Evolutionary conservation across 1,140 invertebrate genomes (phyloP), one percentile per base, ranked within the genome.

Genomic region (Hetaerina americana): DNA sequence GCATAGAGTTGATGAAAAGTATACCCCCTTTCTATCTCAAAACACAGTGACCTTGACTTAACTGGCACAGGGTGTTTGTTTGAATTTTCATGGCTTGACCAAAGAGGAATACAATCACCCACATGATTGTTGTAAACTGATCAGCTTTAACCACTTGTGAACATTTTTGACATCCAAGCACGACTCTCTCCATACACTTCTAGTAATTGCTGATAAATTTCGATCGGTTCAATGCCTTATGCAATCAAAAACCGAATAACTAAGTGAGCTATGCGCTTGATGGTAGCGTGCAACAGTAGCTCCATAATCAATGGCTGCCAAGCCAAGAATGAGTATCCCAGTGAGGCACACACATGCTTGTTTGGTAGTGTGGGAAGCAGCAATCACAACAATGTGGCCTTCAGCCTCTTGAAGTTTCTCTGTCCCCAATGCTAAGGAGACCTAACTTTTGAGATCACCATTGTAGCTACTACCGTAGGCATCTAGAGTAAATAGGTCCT

Each of bases 311-410:
- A 66, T 66, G 66, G 66, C 66, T 66, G 66, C 66, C 66, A 66
- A 66, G 66, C 66, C 66, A 66, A 66, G 66, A 66, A n/a, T 66
- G 66, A 66, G 66, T 25, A 66, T 66, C 66, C 66, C n/a, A 66
- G 66, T 25, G 66, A 66, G 26, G 66, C 66, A 25, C 66, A 3
- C 26, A 25, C 66, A 12, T 66, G 66, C 66, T 3, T 66, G 26
- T 66, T 3, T 66, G 66, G 66, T 3, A 66, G 66, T 12, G 66
- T n/a, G 26, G 12, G 12, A 66, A 12, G 66, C 66, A 66, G n/a
- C 66, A 66, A 3, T 12, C 66, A 66, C 66, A 66, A 66, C 66
- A 66, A 12, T 66, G 66, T 66, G 3, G 66, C 66, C 66, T 24
- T 24, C 66, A 66, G 26, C 66, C 66, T 5, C 12, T 24, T 66